Evolutionary conservation across 2,797 vertebrate genomes (phyloP), one percentile per base, ranked within the genome.

Genomic region (Chaenodraco wilsoni): DNA sequence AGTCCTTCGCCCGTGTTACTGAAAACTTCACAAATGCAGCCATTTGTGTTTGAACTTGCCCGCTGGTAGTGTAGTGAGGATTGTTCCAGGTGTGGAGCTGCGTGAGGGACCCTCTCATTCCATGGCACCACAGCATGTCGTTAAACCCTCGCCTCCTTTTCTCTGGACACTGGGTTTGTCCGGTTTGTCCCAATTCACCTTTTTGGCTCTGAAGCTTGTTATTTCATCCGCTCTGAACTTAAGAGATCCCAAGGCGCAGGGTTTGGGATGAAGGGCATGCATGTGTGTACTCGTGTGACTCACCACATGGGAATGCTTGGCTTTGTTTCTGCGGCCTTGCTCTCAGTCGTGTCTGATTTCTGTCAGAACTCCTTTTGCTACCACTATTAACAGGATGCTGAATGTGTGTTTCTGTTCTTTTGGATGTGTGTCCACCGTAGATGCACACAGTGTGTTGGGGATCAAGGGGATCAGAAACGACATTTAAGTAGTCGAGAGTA

Each of bases 251-350:
- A 63, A 80, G 63, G 61, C 46, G 43, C 64, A 27, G 71, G 54
- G 62, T 78, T 88, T 77, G 86, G 78, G 79, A 82, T 80, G 84
- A 70, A 57, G 17, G 46, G 74, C 31, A 37, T 83, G 87, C 80
- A 78, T 89, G 89, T 72, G 68, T 78, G 67, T 77, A 69, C 84
- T 76, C 64, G 80, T 13, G 79, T 87, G 90, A 88, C 88, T 90
- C 85, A 88, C 74, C 78, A 82, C 75, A 85, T 65, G 87, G 86
- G 88, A 90, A 89, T 86, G 87, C 78, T 81, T 84, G 79, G 81
- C 88, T 89, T 76, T 73, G 70, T 88, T 81, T 84, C 84, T 65
- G 78, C 51, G 23, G 81, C 78, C 83, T 85, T 87, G 71, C 78
- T 77, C 72, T 83, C 67, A 55, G 69, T 76, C 68, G 5, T 71